Base-by-base conservation (phyloP, 2,888 invertebrate species). In the Coelinius sp. region DNA sequence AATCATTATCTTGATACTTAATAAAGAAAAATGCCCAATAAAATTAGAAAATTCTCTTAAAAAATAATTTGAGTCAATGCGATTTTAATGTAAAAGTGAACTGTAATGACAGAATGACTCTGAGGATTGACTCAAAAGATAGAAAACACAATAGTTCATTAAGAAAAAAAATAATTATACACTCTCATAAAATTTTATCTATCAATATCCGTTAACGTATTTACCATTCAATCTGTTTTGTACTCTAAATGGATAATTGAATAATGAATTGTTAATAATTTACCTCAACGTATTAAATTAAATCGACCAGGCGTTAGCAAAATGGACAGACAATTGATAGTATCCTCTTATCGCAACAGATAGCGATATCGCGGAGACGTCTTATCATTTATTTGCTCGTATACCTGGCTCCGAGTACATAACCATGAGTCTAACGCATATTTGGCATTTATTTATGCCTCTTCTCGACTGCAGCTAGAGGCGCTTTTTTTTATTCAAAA, bases 371-470 rank as follows among this genome's bases (percentile, higher is more conserved):
- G 62, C 38, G 53, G 56, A 64, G 65, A 44, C 65, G 31, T 20
- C 49, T 70, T 70, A 70, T 70, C 70, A 65, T 68, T 59, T 70
- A 70, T 65, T 70, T 70, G 65, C 56, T 24, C 52, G 41, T 27
- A 12, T 64, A 70, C 53, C 52, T 52, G 64, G 35, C 41, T 14
- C 31, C 56, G 56, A 41, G 59, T 68, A 68, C 56, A 38, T 38
- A n/a, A 44, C 41, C 24, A 56, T 7, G 27, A 25, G n/a, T 25
- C 27, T 56, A 56, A 27, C 10, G 24, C 12, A 52, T 52, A 52
- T 52, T 52, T 52, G 8, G 2, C 1, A n/a, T 56, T 10, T 24
- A 20, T 64, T 31, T 65, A 46, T 66, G 52, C 27, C 49, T 66
- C 17, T 17, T 35, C 66, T 49, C 46, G 12, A n/a, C n/a, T 44